Base-by-base conservation (phyloP, 2,888 invertebrate genomes). In the Dynastes tityus region DNA sequence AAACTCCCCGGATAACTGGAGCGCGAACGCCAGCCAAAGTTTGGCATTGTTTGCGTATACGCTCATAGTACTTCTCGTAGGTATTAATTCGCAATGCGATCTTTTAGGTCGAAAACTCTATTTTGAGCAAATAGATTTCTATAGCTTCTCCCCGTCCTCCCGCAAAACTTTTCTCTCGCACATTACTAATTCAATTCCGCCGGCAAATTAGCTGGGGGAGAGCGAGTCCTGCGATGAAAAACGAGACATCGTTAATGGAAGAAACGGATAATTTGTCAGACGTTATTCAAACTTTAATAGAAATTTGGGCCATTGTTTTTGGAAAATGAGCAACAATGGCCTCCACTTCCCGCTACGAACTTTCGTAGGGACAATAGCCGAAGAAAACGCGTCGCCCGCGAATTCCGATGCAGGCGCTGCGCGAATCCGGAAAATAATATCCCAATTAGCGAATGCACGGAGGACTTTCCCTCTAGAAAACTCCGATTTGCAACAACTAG, bases 281-380 rank as follows among this genome's bases (percentile, higher is more conserved):
- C 73, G 73, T 74, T 74, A 74, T 74, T 74, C 73, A 74, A 74
- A 74, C 73, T 74, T 74, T 74, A 74, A 74, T 74, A 74, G 73
- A 74, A 74, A 74, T 74, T 74, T 74, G 61, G 73, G 73, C 73
- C 61, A 74, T 74, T 74, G 73, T 74, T 74, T 74, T 74, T 74
- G 45, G 73, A 61, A 61, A 61, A 74, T 74, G 73, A 74, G 73
- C 73, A 74, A 74, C 73, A 74, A 74, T 74, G 61, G 61, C 27
- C 49, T 45, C 45, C 73, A 61, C 73, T 74, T 74, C 61, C 73
- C 61, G 61, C 61, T 74, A 74, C 73, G 73, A 74, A 74, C 45
- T 74, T 74, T 49, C 73, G n/a, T 32, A 55, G 22, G 61, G 73
- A 74, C 73, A 74, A 74, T 74, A 74, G 63, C 61, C 29, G 61